These are phyloP conservation scores for Brachyhypopomus occidentalis DNA, from an alignment of 2,113 vertebrate genomes.

Conservation along the genomic window DNA sequence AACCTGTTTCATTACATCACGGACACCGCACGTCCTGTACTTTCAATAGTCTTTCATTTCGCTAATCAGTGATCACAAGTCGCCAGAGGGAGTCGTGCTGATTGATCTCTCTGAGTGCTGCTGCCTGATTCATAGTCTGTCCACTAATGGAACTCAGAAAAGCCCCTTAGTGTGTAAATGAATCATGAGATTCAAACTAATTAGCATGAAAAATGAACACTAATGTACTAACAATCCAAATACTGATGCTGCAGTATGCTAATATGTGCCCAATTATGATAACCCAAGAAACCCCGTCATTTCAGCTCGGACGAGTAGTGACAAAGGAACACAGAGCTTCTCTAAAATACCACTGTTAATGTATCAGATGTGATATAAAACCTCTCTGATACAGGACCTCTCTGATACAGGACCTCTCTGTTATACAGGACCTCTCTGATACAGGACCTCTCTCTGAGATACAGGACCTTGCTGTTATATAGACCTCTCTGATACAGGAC, in stretches of 20 bases:
- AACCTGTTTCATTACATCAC: conserved; percentile 2
- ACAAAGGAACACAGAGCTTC: not conserved
- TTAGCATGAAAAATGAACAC: conserved; percentile 55
- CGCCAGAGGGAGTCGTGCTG: conserved; percentile 29
- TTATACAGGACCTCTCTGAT: too few relatives aligned
- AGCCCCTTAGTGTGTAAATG: conserved; percentile 42
- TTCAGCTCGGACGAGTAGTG: conserved; percentile 27
- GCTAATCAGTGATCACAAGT: conserved; percentile 45
- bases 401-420: too few relatives aligned
- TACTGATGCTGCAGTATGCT: conserved; percentile 53
- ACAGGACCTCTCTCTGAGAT: too few relatives aligned
- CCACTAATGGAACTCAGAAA: conserved; percentile 50
- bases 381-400: too few relatives aligned
- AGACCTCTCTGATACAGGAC: too few relatives aligned
- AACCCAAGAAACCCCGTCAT: conserved; percentile 44
- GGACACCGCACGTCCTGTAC: not conserved
- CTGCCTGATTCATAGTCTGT: conserved; percentile 48
- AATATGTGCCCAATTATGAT: conserved; percentile 47
- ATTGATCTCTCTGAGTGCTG: conserved; percentile 42
- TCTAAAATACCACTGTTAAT: too few relatives aligned
- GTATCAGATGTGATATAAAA: too few relatives aligned
- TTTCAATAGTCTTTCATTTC: conserved; percentile 26
- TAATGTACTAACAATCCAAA: conserved; percentile 40
- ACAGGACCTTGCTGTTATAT: too few relatives aligned
- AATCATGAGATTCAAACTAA: conserved; percentile 52